Conservation (phyloP, 1,140 invertebrate species). For the Drosophila tristis region DNA sequence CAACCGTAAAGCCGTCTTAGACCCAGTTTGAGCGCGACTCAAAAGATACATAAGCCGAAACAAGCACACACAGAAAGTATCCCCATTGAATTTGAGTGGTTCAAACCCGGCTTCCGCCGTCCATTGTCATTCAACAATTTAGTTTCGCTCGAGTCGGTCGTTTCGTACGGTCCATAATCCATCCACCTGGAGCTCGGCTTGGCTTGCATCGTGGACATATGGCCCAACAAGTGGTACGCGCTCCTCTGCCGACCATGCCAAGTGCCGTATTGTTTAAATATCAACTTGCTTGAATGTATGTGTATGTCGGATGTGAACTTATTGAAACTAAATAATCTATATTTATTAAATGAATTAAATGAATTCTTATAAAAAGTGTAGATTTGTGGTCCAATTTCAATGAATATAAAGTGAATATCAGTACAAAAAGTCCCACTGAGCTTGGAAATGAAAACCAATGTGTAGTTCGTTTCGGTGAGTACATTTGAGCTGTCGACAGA, state of each 20-base stretch:
- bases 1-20: conserved; percentile 68
- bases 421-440: no score
- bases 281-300: background rate
- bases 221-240: conserved; percentile 51
- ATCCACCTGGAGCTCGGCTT: conserved; percentile 50
- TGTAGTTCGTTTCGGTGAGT: no score
- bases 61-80: conserved; percentile 15
- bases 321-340: no score
- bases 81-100: conserved; percentile 38
- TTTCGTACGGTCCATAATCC: conserved; percentile 68
- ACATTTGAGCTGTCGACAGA: no score
- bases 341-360: no score
- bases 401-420: no score
- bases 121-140: conserved; percentile 62
- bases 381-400: no score
- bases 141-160: conserved; percentile 77
- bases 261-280: background rate
- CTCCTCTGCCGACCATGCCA: background rate
- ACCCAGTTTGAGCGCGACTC: conserved; percentile 63
- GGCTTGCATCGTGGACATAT: conserved; percentile 15
- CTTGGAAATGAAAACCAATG: no score
- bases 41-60: conserved; percentile 26
- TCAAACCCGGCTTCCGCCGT: conserved; percentile 55
- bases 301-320: conserved; percentile 1
- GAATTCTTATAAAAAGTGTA: no score